Percentiles rank a stretch among this genome's conserved stretches.
These are phyloP conservation scores for Reticulitermes lucifugus DNA, from an alignment of 2,888 invertebrate species.

Conservation along the genomic window DNA sequence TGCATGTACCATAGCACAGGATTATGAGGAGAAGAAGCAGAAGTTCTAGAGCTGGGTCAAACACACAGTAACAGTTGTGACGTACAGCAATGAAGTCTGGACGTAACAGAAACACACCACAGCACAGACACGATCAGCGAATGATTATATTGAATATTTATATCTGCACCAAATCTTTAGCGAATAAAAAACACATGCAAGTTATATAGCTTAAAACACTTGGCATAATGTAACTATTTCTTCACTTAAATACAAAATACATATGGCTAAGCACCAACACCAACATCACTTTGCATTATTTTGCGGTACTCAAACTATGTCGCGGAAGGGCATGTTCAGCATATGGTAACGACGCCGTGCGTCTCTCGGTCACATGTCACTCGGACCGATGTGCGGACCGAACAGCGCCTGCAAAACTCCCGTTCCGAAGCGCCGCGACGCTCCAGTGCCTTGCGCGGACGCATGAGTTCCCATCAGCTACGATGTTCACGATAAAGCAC, in stretches of 20 bases:
- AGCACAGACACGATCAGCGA: not conserved
- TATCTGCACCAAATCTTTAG: not conserved
- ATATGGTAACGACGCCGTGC: not conserved
- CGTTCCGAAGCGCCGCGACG: not conserved
- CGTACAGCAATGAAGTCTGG: not conserved
- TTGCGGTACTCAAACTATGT: not conserved
- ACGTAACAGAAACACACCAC: not conserved
- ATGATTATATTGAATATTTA: not conserved
- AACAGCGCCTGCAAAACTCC: not conserved
- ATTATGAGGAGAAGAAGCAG: not conserved
- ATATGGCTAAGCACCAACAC: not conserved
- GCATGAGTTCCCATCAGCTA: not conserved
- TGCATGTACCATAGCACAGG: not conserved
- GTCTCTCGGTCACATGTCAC: not conserved
- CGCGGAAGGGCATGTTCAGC: not conserved
- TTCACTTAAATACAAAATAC: not conserved
- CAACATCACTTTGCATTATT: not conserved
- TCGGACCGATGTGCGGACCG: not conserved
- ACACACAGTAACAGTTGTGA: not conserved
- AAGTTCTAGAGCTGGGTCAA: not conserved
- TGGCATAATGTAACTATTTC: not conserved
- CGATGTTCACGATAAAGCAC: not conserved
- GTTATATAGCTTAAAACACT: not conserved
- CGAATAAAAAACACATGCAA: not conserved
- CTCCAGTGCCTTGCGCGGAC: conserved; percentile 8